Conservation (phyloP, 2,113 vertebrate species). For the Tupaia chinensis region DNA sequence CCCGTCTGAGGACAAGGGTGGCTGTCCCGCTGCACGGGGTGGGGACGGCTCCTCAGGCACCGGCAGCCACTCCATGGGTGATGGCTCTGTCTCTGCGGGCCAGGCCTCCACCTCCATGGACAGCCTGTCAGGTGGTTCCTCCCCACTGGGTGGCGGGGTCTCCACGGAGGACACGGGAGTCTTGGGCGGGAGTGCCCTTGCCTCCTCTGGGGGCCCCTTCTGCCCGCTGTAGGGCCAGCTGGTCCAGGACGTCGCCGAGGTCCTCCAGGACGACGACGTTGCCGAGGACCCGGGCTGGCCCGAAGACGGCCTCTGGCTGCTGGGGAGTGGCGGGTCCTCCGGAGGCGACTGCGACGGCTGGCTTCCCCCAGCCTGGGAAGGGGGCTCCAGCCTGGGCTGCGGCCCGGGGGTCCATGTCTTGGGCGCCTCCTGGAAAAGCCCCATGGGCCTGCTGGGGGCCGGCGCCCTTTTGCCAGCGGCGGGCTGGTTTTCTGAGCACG, state of each 20-base stretch:
- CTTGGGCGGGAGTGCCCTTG: rapidly evolving
- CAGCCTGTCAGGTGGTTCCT: rapidly evolving
- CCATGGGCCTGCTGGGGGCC: rapidly evolving
- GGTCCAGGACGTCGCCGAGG: background rate
- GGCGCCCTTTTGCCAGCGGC: rapidly evolving
- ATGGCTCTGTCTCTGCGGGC: background rate
- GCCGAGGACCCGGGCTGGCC: background rate
- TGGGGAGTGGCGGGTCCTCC: rapidly evolving
- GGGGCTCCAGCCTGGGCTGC: no score
- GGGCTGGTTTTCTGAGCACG: rapidly evolving
- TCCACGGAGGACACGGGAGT: background rate
- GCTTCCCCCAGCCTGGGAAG: background rate
- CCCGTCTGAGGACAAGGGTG: rapidly evolving
- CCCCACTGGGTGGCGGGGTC: rapidly evolving
- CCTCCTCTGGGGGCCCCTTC: rapidly evolving
- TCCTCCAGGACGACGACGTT: background rate
- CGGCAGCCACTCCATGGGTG: background rate
- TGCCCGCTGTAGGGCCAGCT: rapidly evolving
- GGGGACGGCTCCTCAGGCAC: background rate
- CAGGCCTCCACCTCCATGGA: background rate
- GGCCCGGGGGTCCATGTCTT: no score
- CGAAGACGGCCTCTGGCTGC: rapidly evolving
- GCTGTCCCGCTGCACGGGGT: rapidly evolving
- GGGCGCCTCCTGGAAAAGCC: background rate
- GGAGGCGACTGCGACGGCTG: background rate